Percentiles rank a stretch among this genome's conserved stretches.
Evolutionary conservation across 2,797 vertebrate species (phyloP).

Genomic region (Melanotaenia pygmaea): DNA sequence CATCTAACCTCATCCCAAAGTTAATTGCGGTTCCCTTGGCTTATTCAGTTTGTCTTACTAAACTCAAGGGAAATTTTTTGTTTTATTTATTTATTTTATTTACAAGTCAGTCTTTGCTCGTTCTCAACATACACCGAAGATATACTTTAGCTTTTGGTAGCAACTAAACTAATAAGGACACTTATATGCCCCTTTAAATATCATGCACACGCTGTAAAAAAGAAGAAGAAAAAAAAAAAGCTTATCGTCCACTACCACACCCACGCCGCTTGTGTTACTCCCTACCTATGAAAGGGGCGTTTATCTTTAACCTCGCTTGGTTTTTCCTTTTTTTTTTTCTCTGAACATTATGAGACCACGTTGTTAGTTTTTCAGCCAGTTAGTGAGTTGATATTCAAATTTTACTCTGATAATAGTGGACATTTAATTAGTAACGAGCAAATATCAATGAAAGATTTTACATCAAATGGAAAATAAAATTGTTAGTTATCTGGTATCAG

Average conservation of each 20-base stretch:
- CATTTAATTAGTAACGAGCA: too few species aligned
- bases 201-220: neutral
- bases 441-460: neutral
- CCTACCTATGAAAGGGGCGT: neutral
- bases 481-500: too few species aligned
- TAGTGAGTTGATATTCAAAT: neutral
- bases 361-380: neutral
- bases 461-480: neutral
- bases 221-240: neutral
- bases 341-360: neutral
- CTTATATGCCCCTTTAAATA: conserved; percentile 4
- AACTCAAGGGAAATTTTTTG: neutral
- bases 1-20: too few species aligned
- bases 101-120: neutral
- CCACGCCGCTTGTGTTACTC: neutral
- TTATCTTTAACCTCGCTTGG: neutral
- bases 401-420: neutral
- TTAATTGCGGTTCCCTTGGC: neutral
- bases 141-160: neutral
- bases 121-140: neutral
- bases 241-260: neutral
- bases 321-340: neutral
- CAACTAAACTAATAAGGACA: neutral
- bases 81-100: neutral
- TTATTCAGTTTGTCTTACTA: neutral